phyloP scores from a whole-genome alignment of 1,140 invertebrate genomes.

The Mya arenaria region DNA sequence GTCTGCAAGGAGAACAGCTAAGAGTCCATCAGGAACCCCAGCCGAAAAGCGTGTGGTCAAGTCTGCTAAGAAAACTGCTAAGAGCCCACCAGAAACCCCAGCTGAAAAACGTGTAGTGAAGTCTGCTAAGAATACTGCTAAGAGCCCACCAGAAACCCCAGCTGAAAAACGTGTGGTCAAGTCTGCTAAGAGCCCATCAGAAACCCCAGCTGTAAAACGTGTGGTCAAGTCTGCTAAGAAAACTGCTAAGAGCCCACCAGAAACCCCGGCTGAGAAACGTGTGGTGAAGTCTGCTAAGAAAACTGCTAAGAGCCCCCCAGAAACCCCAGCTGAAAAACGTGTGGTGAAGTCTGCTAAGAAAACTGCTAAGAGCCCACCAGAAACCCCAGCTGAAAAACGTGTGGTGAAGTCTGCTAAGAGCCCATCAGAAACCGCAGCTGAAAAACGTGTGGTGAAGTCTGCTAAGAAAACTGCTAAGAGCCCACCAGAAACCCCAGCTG shows the following conservation, averaged over 20 bases:
- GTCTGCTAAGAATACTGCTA: conserved; percentile 10
- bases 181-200: conserved; percentile 8
- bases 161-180: not conserved
- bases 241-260: not conserved
- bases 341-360: conserved; percentile 17
- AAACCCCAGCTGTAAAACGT: not conserved
- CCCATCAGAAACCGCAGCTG: not conserved
- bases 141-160: no score
- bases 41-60: not conserved
- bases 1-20: conserved; percentile 10
- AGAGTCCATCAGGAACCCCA: no score
- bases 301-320: not conserved
- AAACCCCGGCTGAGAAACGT: not conserved
- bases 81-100: no score
- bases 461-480: conserved; percentile 1
- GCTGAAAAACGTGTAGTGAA: not conserved
- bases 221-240: conserved; percentile 17
- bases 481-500: not conserved
- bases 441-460: not conserved
- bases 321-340: not conserved
- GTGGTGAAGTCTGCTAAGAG: conserved; percentile 17
- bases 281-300: conserved; percentile 17
- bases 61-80: conserved; percentile 14
- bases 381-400: not conserved
- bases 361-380: not conserved